Base-by-base conservation (phyloP, 2,113 vertebrate genomes). In the Talpa occidentalis region DNA sequence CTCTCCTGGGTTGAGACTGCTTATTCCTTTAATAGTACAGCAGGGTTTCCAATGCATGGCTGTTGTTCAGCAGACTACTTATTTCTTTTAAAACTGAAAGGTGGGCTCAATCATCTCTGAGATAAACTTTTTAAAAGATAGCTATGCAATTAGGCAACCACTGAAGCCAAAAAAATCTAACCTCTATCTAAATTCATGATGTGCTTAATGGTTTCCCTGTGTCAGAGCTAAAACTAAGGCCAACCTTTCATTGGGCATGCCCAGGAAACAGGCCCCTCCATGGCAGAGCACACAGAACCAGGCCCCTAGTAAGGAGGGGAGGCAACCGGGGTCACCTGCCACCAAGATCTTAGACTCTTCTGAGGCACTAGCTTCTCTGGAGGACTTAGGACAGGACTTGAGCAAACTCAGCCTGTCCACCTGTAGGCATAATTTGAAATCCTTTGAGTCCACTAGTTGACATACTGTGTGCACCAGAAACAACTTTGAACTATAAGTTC, bases 21-120 rank as follows among this genome's bases (percentile, higher is more conserved):
- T 83, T 85, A n/a, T 85, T 66, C 64, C 10, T 93, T 74, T 88
- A 86, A 28, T 62, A 92, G 24, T 44, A 77, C 8, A 90, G 52
- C 69, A 91, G 78, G 32, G 67, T 83, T 90, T 96, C 60, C 72
- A 90, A 92, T 80, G 47, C 66, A 52, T 78, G 52, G 32, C 76
- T 66, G 9, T 16, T 92, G 19, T 91, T 93, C 67, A 90, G 47
- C 70, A 72, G 30, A 59, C 80, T 66, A 87, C 79, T 5, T 56
- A 28, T 82, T 47, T 83, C 73, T 83, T 79, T 85, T 90, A 35
- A 77, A 90, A 76, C 12, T 85, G 67, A 82, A 37, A 11, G 21
- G 66, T 59, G 28, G 54, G 91, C 7, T 82, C 49, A 72, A 11
- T 81, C 24, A 66, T 95, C 80, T 86, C 30, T 28, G 24, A 92